A percentile compares a stretch with the other conserved stretches of the same genome.
Conservation (phyloP, 2,888 invertebrate genomes). For the Syrista parreyssii region DNA sequence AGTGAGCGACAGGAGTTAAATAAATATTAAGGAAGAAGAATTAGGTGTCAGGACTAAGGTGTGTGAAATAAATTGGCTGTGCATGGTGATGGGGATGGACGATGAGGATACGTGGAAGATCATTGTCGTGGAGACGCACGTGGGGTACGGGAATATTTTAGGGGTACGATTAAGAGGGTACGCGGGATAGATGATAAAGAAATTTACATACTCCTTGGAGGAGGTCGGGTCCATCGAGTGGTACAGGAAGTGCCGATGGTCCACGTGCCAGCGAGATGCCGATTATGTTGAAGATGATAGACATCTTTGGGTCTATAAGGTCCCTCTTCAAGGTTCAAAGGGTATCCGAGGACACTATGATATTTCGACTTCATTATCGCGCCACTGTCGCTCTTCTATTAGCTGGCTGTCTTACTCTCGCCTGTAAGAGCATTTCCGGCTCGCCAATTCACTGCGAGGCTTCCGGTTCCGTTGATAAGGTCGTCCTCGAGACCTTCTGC, state of each 20-base stretch:
- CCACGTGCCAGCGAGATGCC: conserved; percentile 48
- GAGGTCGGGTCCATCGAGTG: background rate
- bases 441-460: conserved; percentile 67
- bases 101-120: conserved; percentile 11
- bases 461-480: conserved; percentile 70
- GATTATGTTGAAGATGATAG: conserved; percentile 63
- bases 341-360: conserved; percentile 65
- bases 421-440: conserved; percentile 65
- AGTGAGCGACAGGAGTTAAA: background rate
- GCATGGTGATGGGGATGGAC: conserved; percentile 10
- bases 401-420: conserved; percentile 68
- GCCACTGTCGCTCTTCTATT: conserved; percentile 68
- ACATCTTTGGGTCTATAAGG: conserved; percentile 62
- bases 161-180: background rate
- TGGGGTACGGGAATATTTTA: conserved; percentile 25
- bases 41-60: background rate
- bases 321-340: conserved; percentile 61
- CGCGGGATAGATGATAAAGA: conserved; percentile 1
- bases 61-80: background rate
- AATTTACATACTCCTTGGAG: background rate
- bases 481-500: conserved; percentile 90
- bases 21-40: background rate
- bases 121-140: conserved; percentile 20
- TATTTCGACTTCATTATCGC: conserved; percentile 69
- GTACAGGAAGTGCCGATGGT: background rate